These are phyloP conservation scores for Promerops cafer DNA, from an alignment of 2,113 vertebrate genomes.

Conservation along the genomic window DNA sequence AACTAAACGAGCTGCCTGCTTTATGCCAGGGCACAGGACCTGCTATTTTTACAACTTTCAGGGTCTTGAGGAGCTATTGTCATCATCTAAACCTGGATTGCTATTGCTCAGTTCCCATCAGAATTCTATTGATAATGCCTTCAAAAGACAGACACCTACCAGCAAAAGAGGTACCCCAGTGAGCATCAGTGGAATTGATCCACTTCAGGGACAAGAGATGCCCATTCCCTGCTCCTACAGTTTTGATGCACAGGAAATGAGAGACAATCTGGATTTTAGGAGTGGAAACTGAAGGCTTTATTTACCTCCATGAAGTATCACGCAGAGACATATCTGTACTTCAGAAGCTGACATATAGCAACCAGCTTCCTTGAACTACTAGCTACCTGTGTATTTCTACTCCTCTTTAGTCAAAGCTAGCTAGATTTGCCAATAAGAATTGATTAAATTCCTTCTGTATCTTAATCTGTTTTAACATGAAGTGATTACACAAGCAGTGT, in stretches of 20 bases:
- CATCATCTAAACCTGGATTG: slow-evolving; percentile 8
- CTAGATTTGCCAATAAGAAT: neutral
- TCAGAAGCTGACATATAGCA: neutral
- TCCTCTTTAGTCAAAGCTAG: neutral
- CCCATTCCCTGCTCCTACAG: neutral
- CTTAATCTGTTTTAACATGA: neutral
- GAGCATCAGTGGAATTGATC: neutral
- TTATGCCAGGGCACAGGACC: neutral
- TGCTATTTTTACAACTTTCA: neutral
- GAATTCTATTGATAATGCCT: neutral
- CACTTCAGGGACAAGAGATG: neutral
- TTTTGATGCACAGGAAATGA: neutral
- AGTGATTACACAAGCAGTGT: neutral
- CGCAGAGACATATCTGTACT: neutral
- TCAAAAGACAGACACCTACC: neutral
- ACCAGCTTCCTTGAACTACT: neutral
- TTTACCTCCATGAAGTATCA: neutral
- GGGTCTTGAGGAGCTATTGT: neutral
- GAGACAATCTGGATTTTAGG: neutral
- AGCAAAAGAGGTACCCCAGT: neutral
- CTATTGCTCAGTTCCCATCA: neutral
- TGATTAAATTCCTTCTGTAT: neutral
- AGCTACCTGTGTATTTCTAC: neutral
- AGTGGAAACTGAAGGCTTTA: neutral
- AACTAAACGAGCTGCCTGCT: neutral